Percentiles rank a stretch among this genome's conserved stretches.
These are phyloP conservation scores for Laticauda laticaudata DNA, from an alignment of 2,113 vertebrate genomes.

Conservation along the genomic window DNA sequence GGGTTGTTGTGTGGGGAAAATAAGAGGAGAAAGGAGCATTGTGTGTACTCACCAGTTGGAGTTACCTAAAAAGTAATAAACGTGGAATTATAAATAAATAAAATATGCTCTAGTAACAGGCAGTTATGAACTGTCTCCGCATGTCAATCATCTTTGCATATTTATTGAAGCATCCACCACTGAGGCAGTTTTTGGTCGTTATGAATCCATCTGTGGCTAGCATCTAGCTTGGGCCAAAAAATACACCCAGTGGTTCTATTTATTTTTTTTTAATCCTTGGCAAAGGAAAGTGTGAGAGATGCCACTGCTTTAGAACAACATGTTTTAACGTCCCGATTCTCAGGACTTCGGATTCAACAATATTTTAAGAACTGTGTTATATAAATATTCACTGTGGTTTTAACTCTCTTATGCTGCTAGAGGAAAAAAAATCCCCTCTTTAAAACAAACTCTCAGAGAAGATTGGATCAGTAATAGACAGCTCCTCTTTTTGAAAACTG, in stretches of 20 bases:
- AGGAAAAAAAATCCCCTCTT: background rate
- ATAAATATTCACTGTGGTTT: background rate
- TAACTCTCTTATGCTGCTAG: background rate
- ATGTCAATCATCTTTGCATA: background rate
- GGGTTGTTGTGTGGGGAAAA: background rate
- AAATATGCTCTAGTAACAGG: background rate
- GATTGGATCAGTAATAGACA: background rate
- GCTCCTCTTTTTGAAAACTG: background rate
- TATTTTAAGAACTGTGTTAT: too few relatives aligned
- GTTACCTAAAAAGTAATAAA: background rate
- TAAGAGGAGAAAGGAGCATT: background rate
- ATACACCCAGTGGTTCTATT: constrained; percentile 35
- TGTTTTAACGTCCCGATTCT: background rate
- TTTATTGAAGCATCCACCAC: constrained; percentile 15
- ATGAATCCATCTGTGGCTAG: constrained; percentile 32
- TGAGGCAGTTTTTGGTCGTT: constrained; percentile 23
- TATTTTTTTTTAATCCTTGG: background rate
- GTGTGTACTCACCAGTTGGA: background rate
- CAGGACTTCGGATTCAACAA: background rate
- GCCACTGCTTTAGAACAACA: constrained; percentile 32
- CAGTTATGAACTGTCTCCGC: background rate
- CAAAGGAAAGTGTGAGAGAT: background rate
- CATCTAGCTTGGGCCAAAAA: constrained; percentile 15
- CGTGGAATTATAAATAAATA: background rate
- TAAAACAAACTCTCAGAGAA: background rate